Evolutionary conservation across 2,113 vertebrate species (phyloP).

Genomic region (Desmodus rotundus): DNA sequence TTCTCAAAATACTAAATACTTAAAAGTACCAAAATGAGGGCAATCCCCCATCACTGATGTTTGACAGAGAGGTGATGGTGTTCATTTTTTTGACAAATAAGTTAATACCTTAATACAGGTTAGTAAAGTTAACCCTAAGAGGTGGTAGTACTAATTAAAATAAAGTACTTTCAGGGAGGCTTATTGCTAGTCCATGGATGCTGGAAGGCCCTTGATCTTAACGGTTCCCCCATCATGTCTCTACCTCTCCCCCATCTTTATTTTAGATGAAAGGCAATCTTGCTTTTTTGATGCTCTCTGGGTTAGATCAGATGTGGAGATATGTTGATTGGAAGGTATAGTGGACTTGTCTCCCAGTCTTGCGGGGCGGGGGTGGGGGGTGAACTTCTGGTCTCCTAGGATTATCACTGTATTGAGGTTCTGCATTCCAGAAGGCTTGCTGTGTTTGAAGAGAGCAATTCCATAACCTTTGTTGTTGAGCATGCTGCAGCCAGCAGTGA

Average conservation of each 20-base stretch:
- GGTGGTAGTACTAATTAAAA: background rate
- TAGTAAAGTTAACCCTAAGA: background rate
- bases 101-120: background rate
- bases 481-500: background rate
- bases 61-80: background rate
- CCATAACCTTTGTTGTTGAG: background rate
- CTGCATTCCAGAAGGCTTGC: background rate
- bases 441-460: background rate
- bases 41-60: background rate
- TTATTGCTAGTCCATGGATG: background rate
- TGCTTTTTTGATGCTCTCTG: background rate
- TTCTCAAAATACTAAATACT: slow-evolving; percentile 1
- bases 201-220: background rate
- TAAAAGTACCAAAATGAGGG: background rate
- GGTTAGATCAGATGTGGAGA: background rate
- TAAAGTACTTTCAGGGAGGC: background rate
- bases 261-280: background rate
- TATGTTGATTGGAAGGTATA: background rate
- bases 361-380: background rate
- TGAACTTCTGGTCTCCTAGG: background rate
- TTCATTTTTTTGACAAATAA: background rate
- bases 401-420: background rate
- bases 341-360: background rate
- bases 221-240: background rate
- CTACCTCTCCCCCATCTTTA: background rate